Percentiles rank a stretch among this genome's conserved stretches.
These are phyloP conservation scores for Zoanthus sansibaricus DNA, from an alignment of 92 coral and sea anemone genomes.

Conservation along the genomic window DNA sequence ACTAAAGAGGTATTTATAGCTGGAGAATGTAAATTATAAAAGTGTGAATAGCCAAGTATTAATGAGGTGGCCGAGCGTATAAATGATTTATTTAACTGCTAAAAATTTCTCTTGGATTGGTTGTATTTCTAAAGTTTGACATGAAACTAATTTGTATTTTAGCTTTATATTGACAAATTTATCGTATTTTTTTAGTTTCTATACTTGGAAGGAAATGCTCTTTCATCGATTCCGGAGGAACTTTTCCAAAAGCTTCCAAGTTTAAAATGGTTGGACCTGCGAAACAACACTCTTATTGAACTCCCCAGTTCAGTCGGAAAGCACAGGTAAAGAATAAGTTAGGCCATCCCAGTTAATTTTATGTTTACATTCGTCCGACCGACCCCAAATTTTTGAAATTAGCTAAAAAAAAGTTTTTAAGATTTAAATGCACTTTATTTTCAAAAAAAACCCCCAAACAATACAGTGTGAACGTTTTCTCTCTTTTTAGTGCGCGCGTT, in stretches of 20 bases:
- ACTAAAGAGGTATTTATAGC: background rate
- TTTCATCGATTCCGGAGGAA: conserved; percentile 79
- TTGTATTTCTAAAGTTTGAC: background rate
- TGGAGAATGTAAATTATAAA: background rate
- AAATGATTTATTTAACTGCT: background rate
- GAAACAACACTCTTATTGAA: conserved; percentile 83
- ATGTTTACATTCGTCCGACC: too few species aligned
- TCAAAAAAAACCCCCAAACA: too few species aligned
- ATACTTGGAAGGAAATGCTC: conserved; percentile 86
- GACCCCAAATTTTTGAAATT: too few species aligned
- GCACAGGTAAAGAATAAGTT: conserved; percentile 77
- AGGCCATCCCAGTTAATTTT: too few species aligned
- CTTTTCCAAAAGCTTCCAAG: conserved; percentile 85
- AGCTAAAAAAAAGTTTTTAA: too few species aligned
- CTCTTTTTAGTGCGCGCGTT: too few species aligned
- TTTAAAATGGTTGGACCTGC: conserved; percentile 94
- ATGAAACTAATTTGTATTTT: background rate
- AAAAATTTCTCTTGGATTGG: background rate
- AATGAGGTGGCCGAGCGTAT: background rate
- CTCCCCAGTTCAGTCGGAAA: conserved; percentile 81
- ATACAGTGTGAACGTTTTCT: too few species aligned
- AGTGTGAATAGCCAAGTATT: background rate
- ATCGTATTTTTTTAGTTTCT: conserved; percentile 71
- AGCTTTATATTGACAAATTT: background rate
- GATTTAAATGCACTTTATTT: too few species aligned